Evolutionary conservation across 1,140 invertebrate genomes (phyloP), one percentile per base, ranked within the genome.

Genomic region (Drosophila miranda): DNA sequence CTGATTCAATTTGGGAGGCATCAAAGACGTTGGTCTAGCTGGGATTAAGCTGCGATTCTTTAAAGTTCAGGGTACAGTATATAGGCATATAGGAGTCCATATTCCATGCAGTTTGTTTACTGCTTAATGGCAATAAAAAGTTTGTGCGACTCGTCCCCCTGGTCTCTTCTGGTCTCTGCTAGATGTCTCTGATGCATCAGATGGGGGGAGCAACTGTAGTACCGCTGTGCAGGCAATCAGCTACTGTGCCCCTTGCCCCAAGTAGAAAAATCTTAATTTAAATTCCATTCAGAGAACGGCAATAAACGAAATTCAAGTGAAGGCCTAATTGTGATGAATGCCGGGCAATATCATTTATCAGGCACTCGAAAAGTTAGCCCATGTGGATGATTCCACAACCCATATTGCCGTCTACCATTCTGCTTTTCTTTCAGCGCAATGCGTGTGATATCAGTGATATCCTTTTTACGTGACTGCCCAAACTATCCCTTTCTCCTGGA

Each of bases 391-490:
- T 21, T 38, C 8, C 21, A 7, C 28, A 30, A 11, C 9, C 30
- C 9, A 3, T 34, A 11, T 34, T 11, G 0, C 2, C 3, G 7
- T 11, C 8, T 9, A 3, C 8, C 8, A 3, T 11, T 34, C 30
- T 13, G 4, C 38, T 60, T 49, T 19, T 28, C 67, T 51, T 76
- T 8, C 57, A 92, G 91, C 78, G 90, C 48, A 90, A 91, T 28
- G 56, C 80, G 42, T 91, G 83, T 21, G 89, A 83, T n/a, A n/a
- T n/a, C n/a, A 76, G 81, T 92, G 23, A 74, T 66, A 28, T 90
- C 89, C 56, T 91, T 92, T 48, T 23, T 67, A 52, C 80, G 91
- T 34, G 82, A 72, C 44, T 92, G 91, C 3, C 30, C 26, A 14
- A 53, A 45, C n/a, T 28, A 28, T 38, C 16, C 34, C 11, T 38